phyloP scores from a whole-genome alignment of 2,113 vertebrate genomes.

The Budorcas taxicolor region DNA sequence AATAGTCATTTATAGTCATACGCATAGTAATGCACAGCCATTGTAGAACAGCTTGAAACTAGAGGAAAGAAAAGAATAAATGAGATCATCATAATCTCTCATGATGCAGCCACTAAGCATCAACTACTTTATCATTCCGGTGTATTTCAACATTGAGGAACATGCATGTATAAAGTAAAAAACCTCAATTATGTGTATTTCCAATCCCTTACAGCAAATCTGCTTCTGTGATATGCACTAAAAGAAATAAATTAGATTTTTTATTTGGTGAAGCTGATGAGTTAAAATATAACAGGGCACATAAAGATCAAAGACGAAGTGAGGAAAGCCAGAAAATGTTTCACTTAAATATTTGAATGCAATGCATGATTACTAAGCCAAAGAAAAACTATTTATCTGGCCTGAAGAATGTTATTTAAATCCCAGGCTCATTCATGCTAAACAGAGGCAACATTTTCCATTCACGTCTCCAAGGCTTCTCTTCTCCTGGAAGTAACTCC shows the following conservation, averaged over 20 bases:
- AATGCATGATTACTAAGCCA: constrained; percentile 12
- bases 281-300: constrained; percentile 12
- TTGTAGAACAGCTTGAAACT: background rate
- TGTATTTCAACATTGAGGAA: background rate
- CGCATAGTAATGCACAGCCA: background rate
- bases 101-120: background rate
- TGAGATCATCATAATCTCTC: background rate
- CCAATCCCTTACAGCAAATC: background rate
- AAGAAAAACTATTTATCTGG: constrained; percentile 54
- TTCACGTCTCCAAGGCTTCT: constrained; percentile 62
- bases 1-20: background rate
- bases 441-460: constrained; percentile 68
- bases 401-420: constrained; percentile 53
- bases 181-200: background rate
- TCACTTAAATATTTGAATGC: constrained; percentile 48
- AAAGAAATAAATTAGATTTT: constrained; percentile 35
- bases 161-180: background rate
- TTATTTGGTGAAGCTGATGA: constrained; percentile 15
- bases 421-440: constrained; percentile 67
- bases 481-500: background rate
- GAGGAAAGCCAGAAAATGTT: constrained; percentile 28
- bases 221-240: background rate
- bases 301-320: constrained; percentile 29
- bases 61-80: background rate
- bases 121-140: background rate